Base-by-base conservation (phyloP, 2,888 invertebrate genomes). In the Acleris sparsana region DNA sequence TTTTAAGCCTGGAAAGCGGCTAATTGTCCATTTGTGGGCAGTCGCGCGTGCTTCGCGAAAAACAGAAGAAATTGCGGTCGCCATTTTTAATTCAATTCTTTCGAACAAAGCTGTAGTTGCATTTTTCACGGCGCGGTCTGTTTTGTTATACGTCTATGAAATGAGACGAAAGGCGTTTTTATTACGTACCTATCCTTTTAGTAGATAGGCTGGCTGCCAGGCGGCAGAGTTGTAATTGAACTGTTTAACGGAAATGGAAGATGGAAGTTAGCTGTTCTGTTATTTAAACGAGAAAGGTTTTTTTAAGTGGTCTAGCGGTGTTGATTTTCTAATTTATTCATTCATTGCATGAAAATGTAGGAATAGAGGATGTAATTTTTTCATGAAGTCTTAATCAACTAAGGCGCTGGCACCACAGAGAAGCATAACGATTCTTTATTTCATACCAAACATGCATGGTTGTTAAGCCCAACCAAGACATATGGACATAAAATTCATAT, bases 21-120 rank as follows among this genome's bases (percentile, higher is more conserved):
- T 90, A 89, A 90, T 90, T 88, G 89, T 89, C 89, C 87, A 89
- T 89, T 91, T 88, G 88, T 80, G 88, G 86, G 83, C 84, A 87
- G 82, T 84, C 80, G 85, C 82, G 86, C 87, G 84, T 81, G 80
- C 79, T 71, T 79, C 78, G 82, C 82, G 83, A 88, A 91, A 89
- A 89, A 88, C 86, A 87, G 82, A 84, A 79, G 83, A 86, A 80
- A 78, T 76, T 70, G 72, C 80, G 76, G 82, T 80, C 83, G 83
- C 88, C 86, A 86, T 90, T 89, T 86, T 88, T 90, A 89, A 89
- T 89, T 89, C 88, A 89, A 89, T 90, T 90, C 87, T 85, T 85
- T 76, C 75, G 83, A 81, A 87, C 87, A 86, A 88, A 87, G 87
- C 86, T 84, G 81, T 80, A 80, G 83, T 80, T 83, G 86, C 86